Conservation (phyloP, 2,888 invertebrate species). For the Eristalis pertinax region DNA sequence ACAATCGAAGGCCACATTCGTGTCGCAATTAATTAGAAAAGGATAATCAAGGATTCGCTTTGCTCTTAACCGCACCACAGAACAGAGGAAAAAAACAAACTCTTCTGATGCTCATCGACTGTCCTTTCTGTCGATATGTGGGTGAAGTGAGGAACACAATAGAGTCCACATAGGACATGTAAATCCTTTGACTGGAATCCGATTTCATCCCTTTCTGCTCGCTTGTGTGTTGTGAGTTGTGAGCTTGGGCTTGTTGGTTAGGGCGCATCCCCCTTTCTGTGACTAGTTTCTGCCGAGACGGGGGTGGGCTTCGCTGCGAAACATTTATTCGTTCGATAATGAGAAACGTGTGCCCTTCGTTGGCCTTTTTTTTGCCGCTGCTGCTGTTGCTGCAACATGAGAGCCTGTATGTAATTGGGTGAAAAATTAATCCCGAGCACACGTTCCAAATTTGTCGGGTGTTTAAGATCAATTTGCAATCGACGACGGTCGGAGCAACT, state of each 20-base stretch:
- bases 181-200: conserved; percentile 59
- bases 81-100: neutral
- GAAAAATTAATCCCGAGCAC: conserved; percentile 67
- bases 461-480: conserved; percentile 59
- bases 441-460: conserved; percentile 63
- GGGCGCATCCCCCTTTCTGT: neutral
- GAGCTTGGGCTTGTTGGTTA: neutral
- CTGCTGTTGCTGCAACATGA: conserved; percentile 52
- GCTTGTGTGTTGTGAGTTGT: neutral
- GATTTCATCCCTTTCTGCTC: conserved; percentile 57
- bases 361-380: conserved; percentile 41
- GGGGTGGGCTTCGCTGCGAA: conserved; percentile 46
- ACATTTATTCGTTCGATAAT: conserved; percentile 43
- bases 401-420: conserved; percentile 49
- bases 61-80: conserved; percentile 55
- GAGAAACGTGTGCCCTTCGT: conserved; percentile 56
- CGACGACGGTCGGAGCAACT: neutral
- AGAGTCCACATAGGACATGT: conserved; percentile 7
- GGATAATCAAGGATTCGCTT: conserved; percentile 57
- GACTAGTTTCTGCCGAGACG: conserved; percentile 10
- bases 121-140: conserved; percentile 55
- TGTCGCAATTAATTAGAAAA: conserved; percentile 74
- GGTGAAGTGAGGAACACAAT: conserved; percentile 48
- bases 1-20: conserved; percentile 73
- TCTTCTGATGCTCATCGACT: neutral